phyloP scores from a whole-genome alignment of 2,113 vertebrate genomes.

The Furnarius figulus region DNA sequence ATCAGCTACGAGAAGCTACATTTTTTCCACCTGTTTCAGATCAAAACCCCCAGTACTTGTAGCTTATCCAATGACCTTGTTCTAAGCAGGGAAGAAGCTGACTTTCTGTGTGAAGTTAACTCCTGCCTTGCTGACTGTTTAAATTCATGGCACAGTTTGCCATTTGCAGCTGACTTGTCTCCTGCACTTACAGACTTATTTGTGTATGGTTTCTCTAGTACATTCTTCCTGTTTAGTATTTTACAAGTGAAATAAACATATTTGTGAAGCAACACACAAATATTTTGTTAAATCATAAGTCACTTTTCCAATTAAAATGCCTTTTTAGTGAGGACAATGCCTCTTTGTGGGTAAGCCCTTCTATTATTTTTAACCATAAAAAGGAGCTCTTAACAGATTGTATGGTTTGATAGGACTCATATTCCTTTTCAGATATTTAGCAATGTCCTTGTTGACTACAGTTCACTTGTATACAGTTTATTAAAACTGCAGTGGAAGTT shows the following conservation, averaged over 20 bases:
- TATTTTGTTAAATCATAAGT: not conserved
- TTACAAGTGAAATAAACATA: not conserved
- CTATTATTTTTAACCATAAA: not conserved
- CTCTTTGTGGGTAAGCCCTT: not conserved
- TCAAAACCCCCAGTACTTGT: not conserved
- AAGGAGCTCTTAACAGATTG: not conserved
- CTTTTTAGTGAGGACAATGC: not conserved
- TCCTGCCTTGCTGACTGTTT: not conserved
- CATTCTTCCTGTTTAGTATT: not conserved
- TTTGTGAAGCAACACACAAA: not conserved
- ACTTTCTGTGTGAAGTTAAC: not conserved
- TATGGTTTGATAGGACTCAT: not conserved
- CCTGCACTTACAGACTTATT: not conserved
- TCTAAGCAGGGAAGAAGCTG: not conserved
- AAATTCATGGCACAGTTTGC: fast-evolving
- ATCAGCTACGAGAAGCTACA: slow-evolving; percentile 41
- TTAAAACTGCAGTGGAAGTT: not conserved
- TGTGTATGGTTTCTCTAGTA: not conserved
- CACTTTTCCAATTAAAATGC: not conserved
- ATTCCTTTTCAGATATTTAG: not conserved
- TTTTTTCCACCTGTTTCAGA: slow-evolving; percentile 59
- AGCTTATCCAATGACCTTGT: not conserved
- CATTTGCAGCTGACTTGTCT: not conserved
- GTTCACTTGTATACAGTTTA: not conserved
- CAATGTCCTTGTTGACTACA: not conserved